Conservation (phyloP, 2,888 invertebrate species). For the Pandemis cinnamomeana region DNA sequence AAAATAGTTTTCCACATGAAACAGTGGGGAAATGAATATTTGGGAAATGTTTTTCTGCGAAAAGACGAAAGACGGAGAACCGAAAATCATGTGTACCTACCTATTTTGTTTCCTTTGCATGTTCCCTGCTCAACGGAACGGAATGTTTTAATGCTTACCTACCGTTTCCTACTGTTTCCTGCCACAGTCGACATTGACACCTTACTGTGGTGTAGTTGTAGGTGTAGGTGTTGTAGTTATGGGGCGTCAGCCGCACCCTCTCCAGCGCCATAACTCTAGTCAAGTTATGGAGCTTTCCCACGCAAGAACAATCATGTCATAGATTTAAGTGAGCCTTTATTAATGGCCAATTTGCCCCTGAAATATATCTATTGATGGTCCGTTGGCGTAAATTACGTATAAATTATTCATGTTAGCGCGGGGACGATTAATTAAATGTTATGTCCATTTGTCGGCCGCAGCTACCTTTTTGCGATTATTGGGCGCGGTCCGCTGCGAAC, state of each 20-base stretch:
- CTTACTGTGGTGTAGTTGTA: neutral
- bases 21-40: no score
- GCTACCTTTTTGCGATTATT: neutral
- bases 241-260: conserved; percentile 37
- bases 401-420: conserved; percentile 12
- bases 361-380: conserved; percentile 12
- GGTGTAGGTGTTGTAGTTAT: neutral
- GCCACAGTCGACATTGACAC: neutral
- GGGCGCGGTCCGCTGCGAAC: neutral
- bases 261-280: conserved; percentile 8
- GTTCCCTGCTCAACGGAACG: neutral
- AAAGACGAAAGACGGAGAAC: no score
- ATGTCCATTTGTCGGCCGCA: neutral
- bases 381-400: neutral
- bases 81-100: no score
- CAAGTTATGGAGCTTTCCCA: conserved; percentile 30
- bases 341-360: conserved; percentile 25
- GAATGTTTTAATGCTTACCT: neutral
- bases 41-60: no score
- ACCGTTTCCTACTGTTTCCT: neutral
- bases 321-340: conserved; percentile 10
- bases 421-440: neutral
- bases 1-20: no score
- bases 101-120: no score
- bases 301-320: conserved; percentile 22